Percentiles rank a stretch among this genome's conserved stretches.
Conservation (phyloP, 2,888 invertebrate genomes). For the Pristionchus entomophagus region DNA sequence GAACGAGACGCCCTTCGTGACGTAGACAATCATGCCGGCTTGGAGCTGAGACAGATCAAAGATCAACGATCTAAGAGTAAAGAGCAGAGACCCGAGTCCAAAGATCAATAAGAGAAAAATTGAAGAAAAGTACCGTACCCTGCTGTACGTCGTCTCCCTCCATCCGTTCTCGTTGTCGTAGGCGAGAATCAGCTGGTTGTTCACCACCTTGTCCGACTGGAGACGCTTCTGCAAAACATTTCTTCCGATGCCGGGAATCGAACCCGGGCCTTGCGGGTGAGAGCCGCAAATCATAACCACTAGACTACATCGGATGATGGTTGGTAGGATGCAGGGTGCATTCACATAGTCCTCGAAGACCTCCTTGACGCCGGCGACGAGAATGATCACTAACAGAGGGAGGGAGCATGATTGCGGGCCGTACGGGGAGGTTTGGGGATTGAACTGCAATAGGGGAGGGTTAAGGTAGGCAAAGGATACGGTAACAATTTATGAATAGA, state of each 20-base stretch:
- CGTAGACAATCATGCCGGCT: conserved; percentile 90
- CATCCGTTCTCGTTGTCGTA: conserved; percentile 85
- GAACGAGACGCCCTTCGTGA: conserved; percentile 92
- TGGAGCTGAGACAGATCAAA: conserved; percentile 46
- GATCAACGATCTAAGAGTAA: neutral
- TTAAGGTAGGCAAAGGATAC: neutral
- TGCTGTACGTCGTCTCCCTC: conserved; percentile 87
- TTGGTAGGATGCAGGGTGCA: neutral
- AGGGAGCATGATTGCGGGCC: conserved; percentile 96
- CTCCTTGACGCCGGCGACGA: conserved; percentile 96
- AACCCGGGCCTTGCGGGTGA: conserved; percentile 52
- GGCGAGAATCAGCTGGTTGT: conserved; percentile 89
- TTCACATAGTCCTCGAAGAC: conserved; percentile 93
- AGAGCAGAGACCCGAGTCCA: neutral
- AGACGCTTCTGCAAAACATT: conserved; percentile 88
- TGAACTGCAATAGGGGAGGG: conserved; percentile 83
- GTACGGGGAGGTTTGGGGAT: conserved; percentile 97
- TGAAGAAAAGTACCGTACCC: conserved; percentile 74
- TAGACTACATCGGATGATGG: conserved; percentile 12
- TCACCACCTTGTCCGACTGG: conserved; percentile 93
- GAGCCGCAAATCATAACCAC: conserved; percentile 10
- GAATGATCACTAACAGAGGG: conserved; percentile 93
- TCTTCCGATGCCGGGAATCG: conserved; percentile 55
- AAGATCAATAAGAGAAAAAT: no score
- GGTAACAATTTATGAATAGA: neutral